phyloP scores from a whole-genome alignment of 2,888 invertebrate genomes.

The Dryomyza anilis region DNA sequence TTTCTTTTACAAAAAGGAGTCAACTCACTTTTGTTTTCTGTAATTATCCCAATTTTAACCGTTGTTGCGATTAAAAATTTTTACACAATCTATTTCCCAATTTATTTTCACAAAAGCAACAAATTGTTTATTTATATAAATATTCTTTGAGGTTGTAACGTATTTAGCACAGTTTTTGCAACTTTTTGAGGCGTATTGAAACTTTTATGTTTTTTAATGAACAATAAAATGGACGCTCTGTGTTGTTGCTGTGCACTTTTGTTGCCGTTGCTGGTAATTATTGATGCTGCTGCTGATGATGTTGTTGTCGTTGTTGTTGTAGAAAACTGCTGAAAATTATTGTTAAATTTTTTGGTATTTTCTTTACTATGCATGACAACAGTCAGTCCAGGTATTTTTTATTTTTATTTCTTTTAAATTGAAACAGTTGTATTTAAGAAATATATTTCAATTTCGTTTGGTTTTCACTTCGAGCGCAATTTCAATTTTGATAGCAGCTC shows the following conservation, averaged over 20 bases:
- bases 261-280: neutral
- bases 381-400: neutral
- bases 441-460: neutral
- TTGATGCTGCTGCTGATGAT: neutral
- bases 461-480: neutral
- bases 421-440: neutral
- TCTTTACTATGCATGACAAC: slow-evolving; percentile 18
- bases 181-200: no score
- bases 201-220: slow-evolving; percentile 1
- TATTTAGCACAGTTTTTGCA: slow-evolving; percentile 17
- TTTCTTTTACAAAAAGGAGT: neutral
- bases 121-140: slow-evolving; percentile 5
- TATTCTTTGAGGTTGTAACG: slow-evolving; percentile 22
- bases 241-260: neutral
- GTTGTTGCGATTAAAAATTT: no score
- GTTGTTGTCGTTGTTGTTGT: neutral
- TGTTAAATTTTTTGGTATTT: neutral
- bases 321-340: neutral
- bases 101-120: neutral
- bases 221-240: neutral
- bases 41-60: no score
- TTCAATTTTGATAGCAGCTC: neutral
- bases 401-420: neutral
- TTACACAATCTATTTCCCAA: neutral
- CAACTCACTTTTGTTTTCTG: neutral